Percentiles rank a stretch among this genome's conserved stretches.
Evolutionary conservation across 2,113 vertebrate genomes (phyloP).

Genomic region (Pterophyllum scalare): DNA sequence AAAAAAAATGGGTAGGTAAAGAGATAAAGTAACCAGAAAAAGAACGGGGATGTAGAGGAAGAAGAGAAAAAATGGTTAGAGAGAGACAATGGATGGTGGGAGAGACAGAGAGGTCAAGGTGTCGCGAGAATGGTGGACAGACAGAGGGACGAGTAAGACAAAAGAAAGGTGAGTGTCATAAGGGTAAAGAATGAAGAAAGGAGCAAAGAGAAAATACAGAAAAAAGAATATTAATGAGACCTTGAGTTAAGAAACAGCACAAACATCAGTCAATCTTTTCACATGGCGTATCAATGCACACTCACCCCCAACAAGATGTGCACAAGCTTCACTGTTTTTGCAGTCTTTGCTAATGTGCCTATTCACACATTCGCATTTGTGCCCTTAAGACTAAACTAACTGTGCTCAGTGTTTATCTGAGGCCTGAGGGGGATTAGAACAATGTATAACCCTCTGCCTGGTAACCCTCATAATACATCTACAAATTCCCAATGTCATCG

Average conservation of each 20-base stretch:
- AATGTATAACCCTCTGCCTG: slow-evolving; percentile 51
- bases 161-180: slow-evolving; percentile 27
- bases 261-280: slow-evolving; percentile 39
- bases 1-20: not conserved
- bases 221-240: slow-evolving; percentile 32
- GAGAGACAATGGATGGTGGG: slow-evolving; percentile 14
- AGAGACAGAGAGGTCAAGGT: slow-evolving; percentile 18
- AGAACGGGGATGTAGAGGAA: not conserved
- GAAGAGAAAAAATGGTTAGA: not conserved
- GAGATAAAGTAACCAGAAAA: not conserved
- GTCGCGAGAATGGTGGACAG: slow-evolving; percentile 13
- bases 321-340: slow-evolving; percentile 6
- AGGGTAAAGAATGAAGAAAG: not conserved
- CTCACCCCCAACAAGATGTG: slow-evolving; percentile 4
- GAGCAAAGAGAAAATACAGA: slow-evolving; percentile 23
- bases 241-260: slow-evolving; percentile 31
- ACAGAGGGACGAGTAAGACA: slow-evolving; percentile 20
- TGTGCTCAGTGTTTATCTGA: slow-evolving; percentile 59
- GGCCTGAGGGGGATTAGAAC: slow-evolving; percentile 55
- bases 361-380: slow-evolving; percentile 34
- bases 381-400: slow-evolving; percentile 67
- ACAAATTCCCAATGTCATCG: slow-evolving; percentile 27
- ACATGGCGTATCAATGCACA: not conserved
- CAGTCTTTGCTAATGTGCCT: slow-evolving; percentile 34
- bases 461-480: slow-evolving; percentile 61